These are phyloP conservation scores for Cyprinodon brontotheroides DNA, from an alignment of 2,113 vertebrate species.

Conservation along the genomic window DNA sequence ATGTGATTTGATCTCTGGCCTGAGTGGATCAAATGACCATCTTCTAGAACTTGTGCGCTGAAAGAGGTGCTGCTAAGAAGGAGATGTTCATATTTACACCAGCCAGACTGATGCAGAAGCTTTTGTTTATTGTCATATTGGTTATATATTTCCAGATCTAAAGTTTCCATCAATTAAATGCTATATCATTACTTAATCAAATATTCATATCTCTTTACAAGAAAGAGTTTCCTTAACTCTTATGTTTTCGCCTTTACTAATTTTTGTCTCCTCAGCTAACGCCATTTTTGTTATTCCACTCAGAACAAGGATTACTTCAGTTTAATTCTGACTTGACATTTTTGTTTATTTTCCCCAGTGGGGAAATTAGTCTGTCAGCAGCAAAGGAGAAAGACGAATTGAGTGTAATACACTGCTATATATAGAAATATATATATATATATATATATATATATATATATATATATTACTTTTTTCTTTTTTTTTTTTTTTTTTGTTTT, in stretches of 20 bases:
- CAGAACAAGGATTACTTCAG: background rate
- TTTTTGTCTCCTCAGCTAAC: background rate
- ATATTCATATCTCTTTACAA: background rate
- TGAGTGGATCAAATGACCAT: conserved; percentile 12
- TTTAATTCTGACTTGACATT: too few species aligned
- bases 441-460: too few species aligned
- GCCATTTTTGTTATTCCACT: background rate
- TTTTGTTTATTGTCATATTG: background rate
- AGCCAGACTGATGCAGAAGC: background rate
- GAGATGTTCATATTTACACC: background rate
- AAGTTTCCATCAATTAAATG: background rate
- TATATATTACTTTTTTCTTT: too few species aligned
- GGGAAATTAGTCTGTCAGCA: too few species aligned
- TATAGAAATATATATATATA: too few species aligned
- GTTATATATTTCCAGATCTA: background rate
- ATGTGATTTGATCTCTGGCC: conserved; percentile 19
- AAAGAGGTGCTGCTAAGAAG: background rate
- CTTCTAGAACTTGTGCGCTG: conserved; percentile 1
- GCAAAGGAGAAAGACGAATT: too few species aligned
- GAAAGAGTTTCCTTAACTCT: background rate
- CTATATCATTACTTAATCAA: background rate
- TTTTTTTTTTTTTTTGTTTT: too few species aligned
- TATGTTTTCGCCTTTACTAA: background rate
- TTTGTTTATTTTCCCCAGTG: background rate
- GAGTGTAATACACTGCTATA: too few species aligned